phyloP scores from a whole-genome alignment of 1,140 invertebrate genomes.

The Cherax destructor region DNA sequence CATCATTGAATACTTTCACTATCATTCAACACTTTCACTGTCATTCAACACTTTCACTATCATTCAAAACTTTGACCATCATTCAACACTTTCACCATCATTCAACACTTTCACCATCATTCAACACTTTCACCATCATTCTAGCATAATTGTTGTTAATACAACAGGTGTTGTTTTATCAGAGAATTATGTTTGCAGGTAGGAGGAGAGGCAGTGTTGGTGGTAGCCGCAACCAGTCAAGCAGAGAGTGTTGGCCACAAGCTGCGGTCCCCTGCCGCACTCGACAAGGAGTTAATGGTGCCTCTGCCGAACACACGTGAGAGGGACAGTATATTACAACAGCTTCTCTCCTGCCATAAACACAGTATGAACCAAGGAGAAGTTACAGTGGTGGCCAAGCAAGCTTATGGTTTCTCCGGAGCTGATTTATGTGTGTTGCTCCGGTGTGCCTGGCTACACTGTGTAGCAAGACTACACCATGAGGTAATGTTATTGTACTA shows the following conservation, averaged over 20 bases:
- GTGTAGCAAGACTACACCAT: too few relatives aligned
- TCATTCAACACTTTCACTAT: too few relatives aligned
- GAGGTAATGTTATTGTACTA: too few relatives aligned
- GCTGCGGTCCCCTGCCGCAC: conserved; percentile 87
- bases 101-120: too few relatives aligned
- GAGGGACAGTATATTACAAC: conserved; percentile 82
- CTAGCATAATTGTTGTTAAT: too few relatives aligned
- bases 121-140: too few relatives aligned
- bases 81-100: too few relatives aligned
- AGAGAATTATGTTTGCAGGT: conserved; percentile 14
- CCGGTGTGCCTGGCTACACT: conserved; percentile 41
- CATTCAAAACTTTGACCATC: too few relatives aligned
- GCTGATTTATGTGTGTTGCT: conserved; percentile 49
- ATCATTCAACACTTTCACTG: too few relatives aligned
- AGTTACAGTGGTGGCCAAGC: conserved; percentile 11
- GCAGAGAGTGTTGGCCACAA: conserved; percentile 94
- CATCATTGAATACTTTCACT: too few relatives aligned
- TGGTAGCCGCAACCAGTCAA: conserved; percentile 91
- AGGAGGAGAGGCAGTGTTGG: conserved; percentile 20
- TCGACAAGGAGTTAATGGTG: conserved; percentile 92
- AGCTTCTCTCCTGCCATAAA: conserved; percentile 24
- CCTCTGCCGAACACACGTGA: conserved; percentile 86
- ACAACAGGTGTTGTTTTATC: too few relatives aligned
- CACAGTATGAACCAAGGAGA: conserved; percentile 9
- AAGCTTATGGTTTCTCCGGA: conserved; percentile 61